These are phyloP conservation scores for Lymantria monacha DNA, from an alignment of 2,888 invertebrate species.

Conservation along the genomic window DNA sequence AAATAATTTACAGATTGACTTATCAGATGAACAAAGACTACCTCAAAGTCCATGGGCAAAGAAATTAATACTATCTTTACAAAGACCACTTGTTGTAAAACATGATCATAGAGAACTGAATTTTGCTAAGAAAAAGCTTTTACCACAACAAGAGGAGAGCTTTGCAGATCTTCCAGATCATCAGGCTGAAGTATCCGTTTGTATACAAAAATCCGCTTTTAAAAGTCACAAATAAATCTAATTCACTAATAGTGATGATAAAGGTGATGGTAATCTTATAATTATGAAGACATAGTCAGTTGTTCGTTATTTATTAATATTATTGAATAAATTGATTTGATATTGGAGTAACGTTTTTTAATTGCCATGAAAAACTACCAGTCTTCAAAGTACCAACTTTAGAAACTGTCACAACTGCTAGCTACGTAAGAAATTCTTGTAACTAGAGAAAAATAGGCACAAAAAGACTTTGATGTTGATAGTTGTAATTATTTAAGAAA, in stretches of 20 bases:
- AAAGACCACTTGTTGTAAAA: slow-evolving; percentile 54
- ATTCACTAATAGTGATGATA: slow-evolving; percentile 1
- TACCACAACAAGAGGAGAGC: slow-evolving; percentile 50
- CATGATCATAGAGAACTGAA: slow-evolving; percentile 53
- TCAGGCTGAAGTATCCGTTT: slow-evolving; percentile 66
- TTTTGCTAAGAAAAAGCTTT: slow-evolving; percentile 34
- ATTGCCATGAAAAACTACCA: too few relatives aligned
- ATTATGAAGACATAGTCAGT: too few relatives aligned
- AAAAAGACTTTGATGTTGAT: too few relatives aligned
- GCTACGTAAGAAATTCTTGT: too few relatives aligned
- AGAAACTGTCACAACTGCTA: too few relatives aligned
- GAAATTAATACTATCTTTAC: slow-evolving; percentile 47
- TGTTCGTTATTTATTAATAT: too few relatives aligned
- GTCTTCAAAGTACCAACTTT: too few relatives aligned
- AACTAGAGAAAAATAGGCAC: too few relatives aligned
- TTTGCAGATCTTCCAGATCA: slow-evolving; percentile 54
- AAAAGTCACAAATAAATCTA: slow-evolving; percentile 30
- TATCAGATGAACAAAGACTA: slow-evolving; percentile 50
- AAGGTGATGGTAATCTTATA: neutral
- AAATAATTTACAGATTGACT: slow-evolving; percentile 46
- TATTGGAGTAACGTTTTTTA: too few relatives aligned
- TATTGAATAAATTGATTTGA: too few relatives aligned
- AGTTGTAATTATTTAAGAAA: too few relatives aligned
- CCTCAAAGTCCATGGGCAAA: slow-evolving; percentile 54
- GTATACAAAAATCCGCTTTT: slow-evolving; percentile 57